A percentile compares a stretch with the other conserved stretches of the same genome.
Conservation (phyloP, 2,888 invertebrate genomes). For the Drosophila lutescens region DNA sequence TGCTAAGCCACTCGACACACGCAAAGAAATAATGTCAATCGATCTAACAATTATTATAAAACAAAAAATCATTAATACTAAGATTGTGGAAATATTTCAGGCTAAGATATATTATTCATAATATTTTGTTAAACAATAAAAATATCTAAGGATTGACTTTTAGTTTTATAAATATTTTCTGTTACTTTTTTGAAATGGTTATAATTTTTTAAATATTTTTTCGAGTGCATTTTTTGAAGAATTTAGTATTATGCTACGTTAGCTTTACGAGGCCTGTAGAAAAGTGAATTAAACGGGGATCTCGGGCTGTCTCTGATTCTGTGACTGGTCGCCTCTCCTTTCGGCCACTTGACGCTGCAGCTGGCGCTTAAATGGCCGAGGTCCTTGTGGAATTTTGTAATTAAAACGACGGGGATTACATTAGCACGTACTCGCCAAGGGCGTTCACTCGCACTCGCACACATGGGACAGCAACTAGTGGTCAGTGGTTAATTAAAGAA, state of each 20-base stretch:
- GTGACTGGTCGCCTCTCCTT: constrained; percentile 12
- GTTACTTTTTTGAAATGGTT: no score
- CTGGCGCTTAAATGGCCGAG: constrained; percentile 34
- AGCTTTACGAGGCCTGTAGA: constrained; percentile 58
- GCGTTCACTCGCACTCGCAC: constrained; percentile 4
- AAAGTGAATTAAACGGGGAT: constrained; percentile 68
- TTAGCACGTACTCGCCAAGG: constrained; percentile 64
- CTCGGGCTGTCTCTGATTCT: constrained; percentile 8
- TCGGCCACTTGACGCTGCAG: constrained; percentile 40
- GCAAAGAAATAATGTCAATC: neutral
- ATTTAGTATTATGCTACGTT: constrained; percentile 62
- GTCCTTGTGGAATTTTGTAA: constrained; percentile 69
- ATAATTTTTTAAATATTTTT: neutral
- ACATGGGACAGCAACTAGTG: constrained; percentile 64
- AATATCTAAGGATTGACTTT: no score
- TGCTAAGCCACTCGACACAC: constrained; percentile 54
- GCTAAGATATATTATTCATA: no score
- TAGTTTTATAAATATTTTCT: no score
- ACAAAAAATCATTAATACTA: no score
- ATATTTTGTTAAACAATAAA: no score
- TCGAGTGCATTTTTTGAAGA: constrained; percentile 25
- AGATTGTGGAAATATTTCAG: no score
- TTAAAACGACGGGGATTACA: constrained; percentile 72
- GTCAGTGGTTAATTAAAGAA: constrained; percentile 70
- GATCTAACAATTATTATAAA: no score